These are phyloP conservation scores for Neodiprion pinetum DNA, from an alignment of 1,140 invertebrate genomes.

Conservation along the genomic window DNA sequence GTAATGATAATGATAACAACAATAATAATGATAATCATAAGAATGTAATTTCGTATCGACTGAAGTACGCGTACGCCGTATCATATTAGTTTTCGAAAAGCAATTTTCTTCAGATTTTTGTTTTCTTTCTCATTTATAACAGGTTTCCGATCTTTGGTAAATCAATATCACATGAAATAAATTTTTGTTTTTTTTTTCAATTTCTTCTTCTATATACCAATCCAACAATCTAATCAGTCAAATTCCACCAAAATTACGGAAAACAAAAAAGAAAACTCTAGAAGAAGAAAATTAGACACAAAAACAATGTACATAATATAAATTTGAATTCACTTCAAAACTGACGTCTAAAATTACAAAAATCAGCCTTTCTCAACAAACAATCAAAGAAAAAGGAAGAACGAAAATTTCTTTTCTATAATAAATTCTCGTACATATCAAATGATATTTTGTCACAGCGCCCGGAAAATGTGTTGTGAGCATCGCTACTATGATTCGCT, in stretches of 20 bases:
- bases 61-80: too few relatives aligned
- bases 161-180: constrained; percentile 60
- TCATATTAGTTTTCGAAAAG: too few relatives aligned
- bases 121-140: too few relatives aligned
- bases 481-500: constrained; percentile 30
- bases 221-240: constrained; percentile 54
- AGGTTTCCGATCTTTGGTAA: constrained; percentile 58
- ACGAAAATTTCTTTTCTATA: constrained; percentile 40
- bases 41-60: too few relatives aligned
- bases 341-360: constrained; percentile 53
- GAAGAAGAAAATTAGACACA: constrained; percentile 38
- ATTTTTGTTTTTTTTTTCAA: too few relatives aligned
- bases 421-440: constrained; percentile 51
- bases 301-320: constrained; percentile 44
- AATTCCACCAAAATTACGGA: constrained; percentile 44
- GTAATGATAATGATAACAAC: neutral
- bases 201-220: constrained; percentile 7
- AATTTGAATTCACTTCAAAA: constrained; percentile 45
- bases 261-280: constrained; percentile 34
- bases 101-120: neutral
- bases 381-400: too few relatives aligned
- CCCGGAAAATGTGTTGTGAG: constrained; percentile 50
- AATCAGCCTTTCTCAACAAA: constrained; percentile 51
- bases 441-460: constrained; percentile 56
- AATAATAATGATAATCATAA: too few relatives aligned